phyloP scores from a whole-genome alignment of 2,888 invertebrate genomes.

The Celastrina argiolus region DNA sequence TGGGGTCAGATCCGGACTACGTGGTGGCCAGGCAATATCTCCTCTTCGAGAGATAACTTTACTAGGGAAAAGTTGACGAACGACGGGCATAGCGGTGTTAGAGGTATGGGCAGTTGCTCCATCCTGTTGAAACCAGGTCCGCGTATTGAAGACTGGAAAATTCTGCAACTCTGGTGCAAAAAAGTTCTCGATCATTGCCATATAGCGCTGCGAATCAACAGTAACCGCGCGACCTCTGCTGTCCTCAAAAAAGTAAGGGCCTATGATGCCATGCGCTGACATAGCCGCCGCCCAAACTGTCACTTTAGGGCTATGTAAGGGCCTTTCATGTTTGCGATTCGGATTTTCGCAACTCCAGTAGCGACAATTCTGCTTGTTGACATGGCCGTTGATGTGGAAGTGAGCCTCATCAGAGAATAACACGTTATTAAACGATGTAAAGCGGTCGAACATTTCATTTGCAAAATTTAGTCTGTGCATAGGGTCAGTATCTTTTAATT shows the following conservation, averaged over 20 bases:
- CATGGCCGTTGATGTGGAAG: too few relatives aligned
- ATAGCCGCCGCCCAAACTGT: neutral
- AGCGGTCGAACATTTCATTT: neutral
- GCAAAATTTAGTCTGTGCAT: neutral
- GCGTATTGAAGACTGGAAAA: neutral
- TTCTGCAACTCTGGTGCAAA: neutral
- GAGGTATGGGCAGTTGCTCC: slow-evolving; percentile 31
- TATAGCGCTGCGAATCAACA: neutral
- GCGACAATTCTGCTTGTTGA: too few relatives aligned
- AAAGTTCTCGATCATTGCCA: neutral
- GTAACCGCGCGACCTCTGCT: neutral
- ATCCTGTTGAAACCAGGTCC: slow-evolving; percentile 20
- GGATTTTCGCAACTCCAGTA: too few relatives aligned
- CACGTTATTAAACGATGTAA: neutral
- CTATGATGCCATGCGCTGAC: neutral
- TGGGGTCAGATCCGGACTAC: slow-evolving; percentile 30
- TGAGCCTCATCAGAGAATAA: neutral
- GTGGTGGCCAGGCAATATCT: slow-evolving; percentile 31
- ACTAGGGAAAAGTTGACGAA: slow-evolving; percentile 25
- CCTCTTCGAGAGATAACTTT: slow-evolving; percentile 27
- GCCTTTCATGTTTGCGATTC: too few relatives aligned
- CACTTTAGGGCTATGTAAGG: neutral
- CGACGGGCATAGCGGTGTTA: slow-evolving; percentile 26
- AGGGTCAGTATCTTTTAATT: neutral
- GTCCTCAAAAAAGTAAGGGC: neutral